Percentiles rank a stretch among this genome's conserved stretches.
Conservation (phyloP, 2,113 vertebrate genomes). For the Haemorhous mexicanus region DNA sequence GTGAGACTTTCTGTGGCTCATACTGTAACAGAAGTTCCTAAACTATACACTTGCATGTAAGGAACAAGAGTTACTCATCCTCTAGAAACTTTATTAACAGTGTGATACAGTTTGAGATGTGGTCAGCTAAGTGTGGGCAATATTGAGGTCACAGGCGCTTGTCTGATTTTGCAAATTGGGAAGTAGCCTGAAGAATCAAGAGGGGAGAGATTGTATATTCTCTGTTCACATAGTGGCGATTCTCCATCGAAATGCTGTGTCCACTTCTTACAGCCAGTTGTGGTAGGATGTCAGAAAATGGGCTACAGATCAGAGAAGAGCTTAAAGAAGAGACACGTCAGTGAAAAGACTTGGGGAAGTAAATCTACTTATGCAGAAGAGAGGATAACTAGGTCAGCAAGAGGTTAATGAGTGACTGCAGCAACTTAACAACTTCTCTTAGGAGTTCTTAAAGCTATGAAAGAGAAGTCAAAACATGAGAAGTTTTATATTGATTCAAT, state of each 20-base stretch:
- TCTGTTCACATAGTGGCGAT: accelerated
- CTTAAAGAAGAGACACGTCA: neutral
- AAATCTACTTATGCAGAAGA: neutral
- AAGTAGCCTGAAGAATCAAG: neutral
- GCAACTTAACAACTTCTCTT: neutral
- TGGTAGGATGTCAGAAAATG: neutral
- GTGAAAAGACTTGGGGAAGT: neutral
- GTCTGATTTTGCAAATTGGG: neutral
- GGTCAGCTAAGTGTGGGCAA: neutral
- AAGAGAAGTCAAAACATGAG: neutral
- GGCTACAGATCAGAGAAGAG: neutral
- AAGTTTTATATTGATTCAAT: neutral
- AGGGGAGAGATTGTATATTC: neutral
- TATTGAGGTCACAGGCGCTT: neutral
- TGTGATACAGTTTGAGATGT: neutral
- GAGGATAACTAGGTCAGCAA: neutral
- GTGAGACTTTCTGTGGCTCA: neutral
- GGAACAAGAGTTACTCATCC: neutral
- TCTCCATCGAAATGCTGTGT: neutral
- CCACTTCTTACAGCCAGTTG: neutral
- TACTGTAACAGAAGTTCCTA: neutral
- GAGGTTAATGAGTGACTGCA: neutral
- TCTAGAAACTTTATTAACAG: neutral
- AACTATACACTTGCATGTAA: neutral
- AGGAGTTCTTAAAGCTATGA: neutral